phyloP scores from a whole-genome alignment of 2,797 vertebrate genomes.

The Pachyuromys duprasi region DNA sequence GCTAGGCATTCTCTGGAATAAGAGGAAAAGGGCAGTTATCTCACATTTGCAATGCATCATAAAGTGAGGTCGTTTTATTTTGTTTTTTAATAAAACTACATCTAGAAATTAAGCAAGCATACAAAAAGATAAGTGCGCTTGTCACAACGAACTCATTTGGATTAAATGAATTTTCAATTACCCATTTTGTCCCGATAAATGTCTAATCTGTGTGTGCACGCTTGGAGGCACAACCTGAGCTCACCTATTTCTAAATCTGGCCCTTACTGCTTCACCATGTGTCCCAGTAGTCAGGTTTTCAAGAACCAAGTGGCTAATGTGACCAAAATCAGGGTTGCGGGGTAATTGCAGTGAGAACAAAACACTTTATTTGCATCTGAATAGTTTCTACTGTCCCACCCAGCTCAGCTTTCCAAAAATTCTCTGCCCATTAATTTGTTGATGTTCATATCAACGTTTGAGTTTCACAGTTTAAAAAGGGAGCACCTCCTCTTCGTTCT shows the following conservation, averaged over 20 bases:
- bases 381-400: slow-evolving; percentile 77
- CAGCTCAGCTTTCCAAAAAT: slow-evolving; percentile 83
- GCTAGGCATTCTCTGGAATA: neutral
- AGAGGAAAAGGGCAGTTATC: neutral
- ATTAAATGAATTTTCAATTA: slow-evolving; percentile 69
- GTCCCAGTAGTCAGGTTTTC: slow-evolving; percentile 67
- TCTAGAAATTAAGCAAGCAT: slow-evolving; percentile 63
- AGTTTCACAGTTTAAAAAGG: slow-evolving; percentile 80
- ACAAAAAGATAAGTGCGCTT: slow-evolving; percentile 44
- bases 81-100: slow-evolving; percentile 40
- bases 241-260: slow-evolving; percentile 74
- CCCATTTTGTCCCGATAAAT: slow-evolving; percentile 76
- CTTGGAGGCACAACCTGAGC: slow-evolving; percentile 70
- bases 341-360: slow-evolving; percentile 66
- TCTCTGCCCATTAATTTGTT: slow-evolving; percentile 86
- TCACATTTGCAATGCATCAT: neutral
- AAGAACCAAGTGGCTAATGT: slow-evolving; percentile 76
- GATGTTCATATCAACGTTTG: slow-evolving; percentile 82
- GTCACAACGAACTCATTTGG: slow-evolving; percentile 70
- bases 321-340: slow-evolving; percentile 78
- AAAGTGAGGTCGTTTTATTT: slow-evolving; percentile 62
- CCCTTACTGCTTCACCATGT: slow-evolving; percentile 71
- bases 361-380: slow-evolving; percentile 80
- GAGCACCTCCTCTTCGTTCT: slow-evolving; percentile 82
- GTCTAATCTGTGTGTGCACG: slow-evolving; percentile 57